Percentiles rank a stretch among this genome's conserved stretches.
Evolutionary conservation across 2,113 vertebrate species (phyloP).

Genomic region (Ochotona princeps): DNA sequence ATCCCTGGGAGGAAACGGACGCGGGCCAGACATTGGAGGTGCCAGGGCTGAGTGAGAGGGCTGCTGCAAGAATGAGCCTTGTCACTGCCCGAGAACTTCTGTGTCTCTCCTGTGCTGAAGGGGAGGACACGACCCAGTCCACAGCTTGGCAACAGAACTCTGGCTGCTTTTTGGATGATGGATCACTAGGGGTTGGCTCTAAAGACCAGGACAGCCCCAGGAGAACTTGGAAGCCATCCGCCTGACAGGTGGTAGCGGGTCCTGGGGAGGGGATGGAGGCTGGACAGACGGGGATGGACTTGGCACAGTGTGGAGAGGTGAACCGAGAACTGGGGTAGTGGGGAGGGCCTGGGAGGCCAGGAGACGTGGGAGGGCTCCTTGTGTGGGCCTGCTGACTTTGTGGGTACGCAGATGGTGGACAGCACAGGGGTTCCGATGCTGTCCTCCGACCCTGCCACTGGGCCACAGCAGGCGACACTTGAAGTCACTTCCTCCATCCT

Average conservation of each 20-base stretch:
- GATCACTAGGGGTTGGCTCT: background rate
- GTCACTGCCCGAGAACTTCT: background rate
- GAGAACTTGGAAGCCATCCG: background rate
- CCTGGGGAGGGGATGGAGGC: background rate
- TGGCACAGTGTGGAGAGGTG: background rate
- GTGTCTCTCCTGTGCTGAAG: background rate
- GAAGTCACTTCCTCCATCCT: no score
- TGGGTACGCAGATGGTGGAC: background rate
- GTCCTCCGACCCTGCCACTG: no score
- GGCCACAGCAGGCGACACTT: fast-evolving
- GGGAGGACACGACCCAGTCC: no score
- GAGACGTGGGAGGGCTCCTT: fast-evolving
- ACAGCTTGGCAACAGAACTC: background rate
- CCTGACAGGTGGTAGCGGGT: background rate
- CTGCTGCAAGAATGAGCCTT: background rate
- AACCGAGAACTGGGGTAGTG: background rate
- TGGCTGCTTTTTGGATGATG: background rate
- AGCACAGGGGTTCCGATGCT: background rate
- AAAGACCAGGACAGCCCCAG: background rate
- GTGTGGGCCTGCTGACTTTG: fast-evolving
- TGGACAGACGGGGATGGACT: background rate
- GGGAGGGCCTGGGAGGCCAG: background rate
- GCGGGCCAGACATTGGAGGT: background rate
- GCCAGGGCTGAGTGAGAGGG: no score
- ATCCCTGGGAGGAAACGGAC: background rate